These are phyloP conservation scores for Callipepla squamata DNA, from an alignment of 2,113 vertebrate species.

Conservation along the genomic window DNA sequence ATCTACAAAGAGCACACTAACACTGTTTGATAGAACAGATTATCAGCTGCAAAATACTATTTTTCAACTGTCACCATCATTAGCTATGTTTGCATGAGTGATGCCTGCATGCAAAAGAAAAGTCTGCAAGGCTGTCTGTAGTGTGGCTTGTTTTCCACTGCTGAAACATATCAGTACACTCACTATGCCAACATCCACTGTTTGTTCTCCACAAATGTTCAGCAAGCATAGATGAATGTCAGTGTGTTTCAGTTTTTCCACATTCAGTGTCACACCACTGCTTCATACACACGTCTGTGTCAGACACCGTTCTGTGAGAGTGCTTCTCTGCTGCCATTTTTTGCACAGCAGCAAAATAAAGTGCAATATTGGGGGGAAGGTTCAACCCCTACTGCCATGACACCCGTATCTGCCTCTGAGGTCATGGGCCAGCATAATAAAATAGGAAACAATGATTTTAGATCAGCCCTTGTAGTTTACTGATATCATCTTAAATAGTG, in stretches of 20 bases:
- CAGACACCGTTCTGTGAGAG: too few species aligned
- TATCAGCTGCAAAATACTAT: too few species aligned
- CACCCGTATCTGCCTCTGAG: background rate
- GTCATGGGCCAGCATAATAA: background rate
- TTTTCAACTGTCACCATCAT: background rate
- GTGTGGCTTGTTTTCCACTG: too few species aligned
- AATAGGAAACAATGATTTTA: background rate
- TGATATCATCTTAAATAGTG: background rate
- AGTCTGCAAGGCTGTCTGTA: background rate
- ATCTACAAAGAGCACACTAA: background rate
- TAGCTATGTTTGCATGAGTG: background rate
- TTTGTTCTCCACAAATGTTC: background rate
- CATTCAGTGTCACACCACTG: background rate
- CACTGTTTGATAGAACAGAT: too few species aligned
- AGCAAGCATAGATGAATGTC: background rate
- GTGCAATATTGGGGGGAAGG: background rate
- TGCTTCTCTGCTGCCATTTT: too few species aligned
- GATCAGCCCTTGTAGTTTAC: background rate
- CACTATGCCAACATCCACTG: background rate
- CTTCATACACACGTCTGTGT: background rate
- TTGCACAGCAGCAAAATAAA: background rate
- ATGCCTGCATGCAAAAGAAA: background rate
- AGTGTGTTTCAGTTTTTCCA: background rate
- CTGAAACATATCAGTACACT: background rate
- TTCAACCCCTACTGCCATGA: background rate